Conservation (phyloP, 37 sponge, comb jelly and placozoan genomes). For the Beroe forskalii region DNA sequence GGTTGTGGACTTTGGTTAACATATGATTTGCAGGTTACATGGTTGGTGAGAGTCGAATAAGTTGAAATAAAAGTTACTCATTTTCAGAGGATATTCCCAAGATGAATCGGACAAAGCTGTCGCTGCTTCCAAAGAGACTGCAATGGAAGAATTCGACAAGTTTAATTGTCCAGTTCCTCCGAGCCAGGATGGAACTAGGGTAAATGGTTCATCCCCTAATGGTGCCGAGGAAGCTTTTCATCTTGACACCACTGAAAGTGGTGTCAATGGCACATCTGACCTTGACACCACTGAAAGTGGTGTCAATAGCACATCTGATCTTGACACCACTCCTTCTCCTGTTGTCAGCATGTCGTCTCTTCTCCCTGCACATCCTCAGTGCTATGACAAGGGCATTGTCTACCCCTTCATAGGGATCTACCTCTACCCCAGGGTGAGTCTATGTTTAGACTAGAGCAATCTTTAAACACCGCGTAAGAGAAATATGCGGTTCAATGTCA, state of each 20-base stretch:
- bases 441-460: neutral
- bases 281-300: too few relatives aligned
- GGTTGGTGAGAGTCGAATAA: too few relatives aligned
- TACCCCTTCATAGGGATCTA: slow-evolving; percentile 18
- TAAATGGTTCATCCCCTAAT: neutral
- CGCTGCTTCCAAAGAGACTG: neutral
- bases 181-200: neutral
- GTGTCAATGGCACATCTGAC: neutral
- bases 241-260: too few relatives aligned
- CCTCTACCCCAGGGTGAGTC: neutral
- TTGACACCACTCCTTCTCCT: neutral
- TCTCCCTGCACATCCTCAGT: neutral
- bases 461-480: too few relatives aligned
- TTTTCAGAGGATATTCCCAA: neutral
- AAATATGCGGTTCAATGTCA: too few relatives aligned
- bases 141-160: slow-evolving; percentile 34
- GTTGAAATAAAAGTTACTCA: too few relatives aligned
- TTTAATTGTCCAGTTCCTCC: neutral
- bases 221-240: too few relatives aligned
- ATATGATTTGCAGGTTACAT: too few relatives aligned
- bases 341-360: neutral
- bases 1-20: too few relatives aligned
- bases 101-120: neutral
- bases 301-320: neutral
- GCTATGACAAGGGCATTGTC: neutral